A percentile compares a stretch with the other conserved stretches of the same genome.
These are phyloP conservation scores for Petaurus breviceps DNA, from an alignment of 2,113 vertebrate species.

Conservation along the genomic window DNA sequence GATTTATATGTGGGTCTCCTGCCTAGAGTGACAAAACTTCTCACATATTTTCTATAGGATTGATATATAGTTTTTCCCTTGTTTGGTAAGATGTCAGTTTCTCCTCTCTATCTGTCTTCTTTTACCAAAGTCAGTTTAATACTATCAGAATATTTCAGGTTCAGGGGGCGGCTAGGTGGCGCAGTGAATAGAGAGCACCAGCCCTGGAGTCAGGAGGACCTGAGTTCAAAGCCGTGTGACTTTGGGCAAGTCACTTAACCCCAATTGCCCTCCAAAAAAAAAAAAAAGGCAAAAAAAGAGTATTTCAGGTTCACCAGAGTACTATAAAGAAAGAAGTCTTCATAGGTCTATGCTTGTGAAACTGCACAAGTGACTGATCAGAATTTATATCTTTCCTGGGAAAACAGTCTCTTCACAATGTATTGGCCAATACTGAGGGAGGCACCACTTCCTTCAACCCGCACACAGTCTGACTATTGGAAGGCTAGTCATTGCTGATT, in stretches of 20 bases:
- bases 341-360: constrained; percentile 33
- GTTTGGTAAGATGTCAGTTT: not conserved
- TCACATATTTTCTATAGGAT: not conserved
- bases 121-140: not conserved
- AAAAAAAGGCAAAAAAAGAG: not conserved
- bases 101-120: not conserved
- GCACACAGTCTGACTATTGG: constrained; percentile 21
- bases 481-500: not conserved
- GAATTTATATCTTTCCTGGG: constrained; percentile 41
- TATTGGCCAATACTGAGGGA: not conserved
- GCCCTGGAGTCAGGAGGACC: too few relatives aligned
- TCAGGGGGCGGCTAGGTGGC: too few relatives aligned
- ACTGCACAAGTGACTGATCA: constrained; percentile 15
- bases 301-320: not conserved
- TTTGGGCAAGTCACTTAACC: too few relatives aligned
- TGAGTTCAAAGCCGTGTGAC: too few relatives aligned
- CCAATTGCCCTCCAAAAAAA: too few relatives aligned
- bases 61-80: not conserved
- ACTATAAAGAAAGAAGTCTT: constrained; percentile 21
- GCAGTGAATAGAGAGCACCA: too few relatives aligned
- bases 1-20: not conserved
- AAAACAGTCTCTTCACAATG: constrained; percentile 14
- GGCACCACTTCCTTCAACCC: constrained; percentile 4
- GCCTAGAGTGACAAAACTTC: not conserved
- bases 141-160: constrained; percentile 1